phyloP scores from a whole-genome alignment of 2,113 vertebrate species.

The Saccopteryx leptura region DNA sequence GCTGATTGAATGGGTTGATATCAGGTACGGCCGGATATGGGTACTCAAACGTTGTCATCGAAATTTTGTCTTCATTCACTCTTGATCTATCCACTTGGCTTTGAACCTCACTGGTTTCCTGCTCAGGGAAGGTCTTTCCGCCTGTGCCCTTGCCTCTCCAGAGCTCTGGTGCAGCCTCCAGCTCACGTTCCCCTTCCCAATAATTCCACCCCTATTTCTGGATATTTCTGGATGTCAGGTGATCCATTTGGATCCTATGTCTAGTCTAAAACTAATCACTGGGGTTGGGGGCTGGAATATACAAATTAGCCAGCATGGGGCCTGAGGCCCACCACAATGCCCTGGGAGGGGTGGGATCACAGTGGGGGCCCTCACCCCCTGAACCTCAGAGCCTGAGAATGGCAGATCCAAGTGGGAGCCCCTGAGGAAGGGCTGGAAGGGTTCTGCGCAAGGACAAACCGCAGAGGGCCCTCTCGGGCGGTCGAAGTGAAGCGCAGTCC shows the following conservation, averaged over 20 bases:
- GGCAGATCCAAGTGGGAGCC: neutral
- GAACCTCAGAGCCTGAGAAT: neutral
- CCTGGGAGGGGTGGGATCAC: neutral
- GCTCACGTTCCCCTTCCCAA: neutral
- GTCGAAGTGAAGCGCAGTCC: constrained; percentile 28
- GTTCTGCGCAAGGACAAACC: neutral
- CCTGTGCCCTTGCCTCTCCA: too few relatives aligned
- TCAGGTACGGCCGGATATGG: neutral
- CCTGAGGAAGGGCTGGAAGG: neutral
- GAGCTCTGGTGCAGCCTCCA: neutral
- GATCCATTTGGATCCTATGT: neutral
- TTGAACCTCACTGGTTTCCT: neutral
- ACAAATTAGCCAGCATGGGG: neutral
- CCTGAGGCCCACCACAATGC: neutral
- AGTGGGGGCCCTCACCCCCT: neutral
- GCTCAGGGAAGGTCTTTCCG: neutral
- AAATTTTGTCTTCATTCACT: neutral
- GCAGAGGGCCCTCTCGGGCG: neutral
- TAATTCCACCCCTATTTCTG: neutral
- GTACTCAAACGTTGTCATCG: neutral
- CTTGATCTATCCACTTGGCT: neutral
- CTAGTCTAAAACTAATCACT: neutral
- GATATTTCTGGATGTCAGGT: neutral
- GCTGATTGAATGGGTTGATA: neutral
- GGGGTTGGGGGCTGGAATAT: neutral